Percentiles rank a stretch among this genome's conserved stretches.
Evolutionary conservation across 2,888 invertebrate genomes (phyloP).

Genomic region (Rhamphomyia laevipes): DNA sequence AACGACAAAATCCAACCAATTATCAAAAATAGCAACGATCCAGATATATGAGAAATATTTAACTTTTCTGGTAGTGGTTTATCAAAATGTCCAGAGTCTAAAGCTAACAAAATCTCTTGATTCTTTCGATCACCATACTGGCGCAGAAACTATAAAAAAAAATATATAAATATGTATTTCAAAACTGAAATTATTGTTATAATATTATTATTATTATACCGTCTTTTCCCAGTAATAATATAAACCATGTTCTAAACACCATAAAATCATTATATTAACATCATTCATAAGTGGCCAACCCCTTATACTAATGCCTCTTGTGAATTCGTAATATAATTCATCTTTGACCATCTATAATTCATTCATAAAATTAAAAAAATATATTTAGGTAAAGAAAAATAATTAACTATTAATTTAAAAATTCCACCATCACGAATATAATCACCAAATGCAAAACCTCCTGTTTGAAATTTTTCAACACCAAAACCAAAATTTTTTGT

Average conservation of each 20-base stretch:
- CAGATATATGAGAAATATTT: background rate
- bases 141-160: background rate
- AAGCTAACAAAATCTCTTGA: background rate
- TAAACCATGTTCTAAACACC: background rate
- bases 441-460: constrained; percentile 24
- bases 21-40: background rate
- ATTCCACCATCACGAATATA: constrained; percentile 25
- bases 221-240: background rate
- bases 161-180: background rate
- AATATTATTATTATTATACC: background rate
- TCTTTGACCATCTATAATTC: background rate
- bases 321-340: background rate
- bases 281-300: background rate
- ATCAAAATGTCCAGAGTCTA: background rate
- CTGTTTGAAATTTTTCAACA: constrained; percentile 28
- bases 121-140: background rate
- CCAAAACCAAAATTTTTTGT: constrained; percentile 27
- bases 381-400: background rate
- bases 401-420: constrained; percentile 25
- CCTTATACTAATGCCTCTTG: background rate
- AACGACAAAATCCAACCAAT: background rate
- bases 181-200: background rate
- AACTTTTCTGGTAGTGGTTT: background rate
- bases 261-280: background rate
- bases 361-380: background rate